These are phyloP conservation scores for Schizaphis graminum DNA, from an alignment of 2,888 invertebrate genomes.

Conservation along the genomic window DNA sequence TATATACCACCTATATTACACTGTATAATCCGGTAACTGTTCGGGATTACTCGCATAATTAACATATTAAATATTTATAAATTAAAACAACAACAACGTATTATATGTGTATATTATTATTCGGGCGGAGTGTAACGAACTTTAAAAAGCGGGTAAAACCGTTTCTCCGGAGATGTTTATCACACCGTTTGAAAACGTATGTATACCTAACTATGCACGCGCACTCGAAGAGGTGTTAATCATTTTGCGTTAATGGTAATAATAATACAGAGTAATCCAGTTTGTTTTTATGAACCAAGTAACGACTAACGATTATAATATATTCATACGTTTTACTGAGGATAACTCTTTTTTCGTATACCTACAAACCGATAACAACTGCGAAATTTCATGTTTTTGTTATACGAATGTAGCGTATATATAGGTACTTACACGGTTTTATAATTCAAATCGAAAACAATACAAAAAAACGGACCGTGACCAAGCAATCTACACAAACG, in stretches of 20 bases:
- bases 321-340: background rate
- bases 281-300: background rate
- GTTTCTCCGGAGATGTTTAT: constrained; percentile 47
- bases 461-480: background rate
- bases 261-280: background rate
- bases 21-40: background rate
- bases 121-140: constrained; percentile 18
- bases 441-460: background rate
- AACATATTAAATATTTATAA: constrained; percentile 38
- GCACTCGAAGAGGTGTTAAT: background rate
- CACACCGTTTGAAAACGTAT: background rate
- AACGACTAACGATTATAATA: background rate
- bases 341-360: background rate
- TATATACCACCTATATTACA: background rate
- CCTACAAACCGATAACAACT: background rate
- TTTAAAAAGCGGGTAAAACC: constrained; percentile 27
- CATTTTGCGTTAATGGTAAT: background rate
- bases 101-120: background rate
- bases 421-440: background rate
- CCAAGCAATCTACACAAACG: background rate
- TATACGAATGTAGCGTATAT: background rate
- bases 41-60: constrained; percentile 27
- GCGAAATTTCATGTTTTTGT: background rate
- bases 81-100: constrained; percentile 30
- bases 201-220: background rate